Evolutionary conservation across 2,888 invertebrate genomes (phyloP).

Genomic region (Prosapia bicincta): DNA sequence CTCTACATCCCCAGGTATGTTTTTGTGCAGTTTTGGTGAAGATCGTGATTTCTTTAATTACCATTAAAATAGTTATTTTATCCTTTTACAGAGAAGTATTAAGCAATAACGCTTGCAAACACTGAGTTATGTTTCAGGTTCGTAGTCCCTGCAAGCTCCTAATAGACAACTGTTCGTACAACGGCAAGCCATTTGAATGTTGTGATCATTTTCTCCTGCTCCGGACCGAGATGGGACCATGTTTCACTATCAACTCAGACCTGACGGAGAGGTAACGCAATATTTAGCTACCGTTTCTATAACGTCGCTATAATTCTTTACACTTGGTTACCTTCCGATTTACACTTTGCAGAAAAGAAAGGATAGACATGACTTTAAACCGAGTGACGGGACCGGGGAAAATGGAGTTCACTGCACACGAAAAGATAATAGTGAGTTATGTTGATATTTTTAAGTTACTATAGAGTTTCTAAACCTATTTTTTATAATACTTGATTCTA

Average conservation of each 20-base stretch:
- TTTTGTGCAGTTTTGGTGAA: too few species aligned
- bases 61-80: too few species aligned
- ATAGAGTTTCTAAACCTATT: too few species aligned
- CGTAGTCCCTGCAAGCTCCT: conserved; percentile 40
- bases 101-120: too few species aligned
- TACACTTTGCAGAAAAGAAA: neutral
- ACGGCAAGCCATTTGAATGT: conserved; percentile 39
- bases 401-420: conserved; percentile 49
- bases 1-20: too few species aligned
- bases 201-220: conserved; percentile 40
- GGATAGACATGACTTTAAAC: conserved; percentile 42
- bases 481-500: too few species aligned
- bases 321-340: too few species aligned
- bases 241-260: conserved; percentile 40
- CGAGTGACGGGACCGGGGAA: conserved; percentile 49
- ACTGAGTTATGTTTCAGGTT: conserved; percentile 43
- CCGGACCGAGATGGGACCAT: conserved; percentile 39
- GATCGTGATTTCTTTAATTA: too few species aligned
- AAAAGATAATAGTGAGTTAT: conserved; percentile 39
- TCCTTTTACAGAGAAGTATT: too few species aligned
- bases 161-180: conserved; percentile 39
- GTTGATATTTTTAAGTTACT: too few species aligned
- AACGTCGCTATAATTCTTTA: too few species aligned
- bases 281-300: too few species aligned
- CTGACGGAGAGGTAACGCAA: conserved; percentile 35